Conservation (phyloP, 2,113 vertebrate genomes). For the Platysteira castanea region DNA sequence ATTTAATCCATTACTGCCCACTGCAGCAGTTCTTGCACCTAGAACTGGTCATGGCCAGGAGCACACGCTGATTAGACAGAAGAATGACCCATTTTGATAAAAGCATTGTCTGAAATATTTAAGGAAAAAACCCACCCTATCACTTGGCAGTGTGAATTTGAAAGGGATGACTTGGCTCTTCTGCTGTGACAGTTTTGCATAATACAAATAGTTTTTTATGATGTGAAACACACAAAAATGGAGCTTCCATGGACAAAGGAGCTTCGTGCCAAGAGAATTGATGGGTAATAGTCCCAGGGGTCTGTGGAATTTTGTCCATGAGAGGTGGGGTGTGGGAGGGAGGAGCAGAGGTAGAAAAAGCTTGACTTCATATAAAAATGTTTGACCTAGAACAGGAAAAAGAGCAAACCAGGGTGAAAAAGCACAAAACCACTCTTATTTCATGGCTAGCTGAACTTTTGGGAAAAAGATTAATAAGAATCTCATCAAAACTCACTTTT, state of each 20-base stretch:
- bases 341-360: background rate
- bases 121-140: background rate
- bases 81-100: conserved; percentile 7
- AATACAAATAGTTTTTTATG: background rate
- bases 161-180: background rate
- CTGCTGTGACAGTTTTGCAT: background rate
- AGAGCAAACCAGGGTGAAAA: background rate
- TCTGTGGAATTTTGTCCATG: background rate
- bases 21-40: conserved; percentile 28
- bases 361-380: background rate
- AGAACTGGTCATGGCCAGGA: background rate
- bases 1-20: conserved; percentile 40
- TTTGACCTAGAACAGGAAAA: background rate
- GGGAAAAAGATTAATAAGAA: background rate
- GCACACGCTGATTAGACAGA: background rate
- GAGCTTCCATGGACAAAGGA: background rate
- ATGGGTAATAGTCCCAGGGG: background rate
- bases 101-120: background rate
- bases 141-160: background rate
- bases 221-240: background rate
- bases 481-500: background rate
- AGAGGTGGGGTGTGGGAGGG: background rate
- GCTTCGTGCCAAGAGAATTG: background rate
- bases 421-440: background rate
- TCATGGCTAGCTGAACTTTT: background rate